Evolutionary conservation across 2,888 invertebrate species (phyloP).

Genomic region (Rhogogaster chlorosoma): DNA sequence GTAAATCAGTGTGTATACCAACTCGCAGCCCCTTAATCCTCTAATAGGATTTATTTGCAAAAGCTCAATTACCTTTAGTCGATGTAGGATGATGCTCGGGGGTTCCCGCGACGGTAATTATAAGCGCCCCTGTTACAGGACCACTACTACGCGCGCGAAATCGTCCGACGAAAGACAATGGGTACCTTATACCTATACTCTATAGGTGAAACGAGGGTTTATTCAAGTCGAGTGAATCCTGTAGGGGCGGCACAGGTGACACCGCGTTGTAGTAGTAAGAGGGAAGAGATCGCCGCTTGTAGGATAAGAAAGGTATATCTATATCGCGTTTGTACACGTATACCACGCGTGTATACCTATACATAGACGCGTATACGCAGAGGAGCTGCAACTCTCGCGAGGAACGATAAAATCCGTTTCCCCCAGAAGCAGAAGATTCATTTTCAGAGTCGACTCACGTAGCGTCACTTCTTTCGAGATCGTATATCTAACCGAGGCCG

Average conservation of each 20-base stretch:
- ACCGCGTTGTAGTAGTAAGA: background rate
- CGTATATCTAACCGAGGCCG: constrained; percentile 66
- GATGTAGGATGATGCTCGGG: background rate
- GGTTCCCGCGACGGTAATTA: constrained; percentile 48
- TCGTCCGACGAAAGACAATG: constrained; percentile 1
- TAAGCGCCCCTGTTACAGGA: background rate
- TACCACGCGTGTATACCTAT: too few species aligned
- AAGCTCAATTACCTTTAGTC: constrained; percentile 74
- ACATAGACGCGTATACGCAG: background rate
- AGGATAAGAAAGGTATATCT: background rate
- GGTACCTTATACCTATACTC: too few species aligned
- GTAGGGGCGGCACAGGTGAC: background rate
- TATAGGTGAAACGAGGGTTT: background rate
- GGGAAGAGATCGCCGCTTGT: background rate
- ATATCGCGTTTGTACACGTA: background rate
- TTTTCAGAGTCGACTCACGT: constrained; percentile 70
- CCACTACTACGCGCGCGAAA: background rate
- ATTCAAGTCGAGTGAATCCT: constrained; percentile 14
- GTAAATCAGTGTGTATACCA: background rate
- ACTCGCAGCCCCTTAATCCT: constrained; percentile 70
- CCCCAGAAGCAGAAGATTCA: constrained; percentile 58
- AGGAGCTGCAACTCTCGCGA: background rate
- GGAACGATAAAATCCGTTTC: constrained; percentile 68
- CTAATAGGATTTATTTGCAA: constrained; percentile 77
- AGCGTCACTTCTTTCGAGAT: constrained; percentile 70